phyloP scores from a whole-genome alignment of 2,888 invertebrate genomes.

The Strigamia crassipes region DNA sequence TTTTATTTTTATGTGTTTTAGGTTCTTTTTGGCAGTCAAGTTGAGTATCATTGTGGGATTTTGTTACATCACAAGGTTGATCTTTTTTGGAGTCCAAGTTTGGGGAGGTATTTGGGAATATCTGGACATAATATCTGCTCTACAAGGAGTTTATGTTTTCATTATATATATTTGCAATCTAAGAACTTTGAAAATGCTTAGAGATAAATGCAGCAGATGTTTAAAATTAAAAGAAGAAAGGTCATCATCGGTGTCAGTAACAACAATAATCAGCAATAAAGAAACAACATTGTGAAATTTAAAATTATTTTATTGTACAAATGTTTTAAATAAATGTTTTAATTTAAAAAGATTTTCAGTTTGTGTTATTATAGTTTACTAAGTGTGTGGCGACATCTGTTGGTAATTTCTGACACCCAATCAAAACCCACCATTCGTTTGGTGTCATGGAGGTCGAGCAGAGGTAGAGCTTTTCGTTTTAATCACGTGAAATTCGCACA shows the following conservation, averaged over 20 bases:
- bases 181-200: not conserved
- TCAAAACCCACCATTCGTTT: too few relatives aligned
- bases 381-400: too few relatives aligned
- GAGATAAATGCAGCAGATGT: not conserved
- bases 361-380: too few relatives aligned
- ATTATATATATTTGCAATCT: not conserved
- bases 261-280: not conserved
- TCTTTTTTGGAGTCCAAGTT: not conserved
- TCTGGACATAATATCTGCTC: not conserved
- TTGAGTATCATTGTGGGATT: not conserved
- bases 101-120: slow-evolving; percentile 1
- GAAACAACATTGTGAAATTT: not conserved
- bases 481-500: too few relatives aligned
- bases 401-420: too few relatives aligned
- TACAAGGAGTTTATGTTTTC: not conserved
- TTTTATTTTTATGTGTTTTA: not conserved
- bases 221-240: not conserved
- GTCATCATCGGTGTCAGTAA: not conserved
- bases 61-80: not conserved
- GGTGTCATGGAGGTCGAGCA: too few relatives aligned
- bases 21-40: not conserved
- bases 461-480: too few relatives aligned
- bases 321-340: too few relatives aligned
- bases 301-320: too few relatives aligned
- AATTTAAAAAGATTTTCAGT: too few relatives aligned